phyloP scores from a whole-genome alignment of 2,113 vertebrate genomes.

The Phyllopteryx taeniolatus region DNA sequence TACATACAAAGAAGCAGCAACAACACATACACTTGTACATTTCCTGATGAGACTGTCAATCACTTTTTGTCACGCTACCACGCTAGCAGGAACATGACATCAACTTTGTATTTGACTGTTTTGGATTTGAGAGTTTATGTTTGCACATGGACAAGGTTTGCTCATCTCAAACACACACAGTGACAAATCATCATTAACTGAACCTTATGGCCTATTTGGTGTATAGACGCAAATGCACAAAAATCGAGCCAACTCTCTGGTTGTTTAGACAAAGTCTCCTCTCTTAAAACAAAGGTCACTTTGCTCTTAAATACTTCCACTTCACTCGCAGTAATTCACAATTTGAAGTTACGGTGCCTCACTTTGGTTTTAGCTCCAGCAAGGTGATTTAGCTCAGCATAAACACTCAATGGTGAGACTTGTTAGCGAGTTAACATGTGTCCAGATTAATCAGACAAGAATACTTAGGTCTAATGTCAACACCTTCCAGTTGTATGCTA shows the following conservation, averaged over 20 bases:
- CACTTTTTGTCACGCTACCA: neutral
- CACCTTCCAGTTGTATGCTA: too few species aligned
- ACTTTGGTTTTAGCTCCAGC: neutral
- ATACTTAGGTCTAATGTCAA: neutral
- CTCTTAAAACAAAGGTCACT: neutral
- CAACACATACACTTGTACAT: neutral
- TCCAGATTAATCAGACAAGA: neutral
- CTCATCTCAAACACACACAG: neutral
- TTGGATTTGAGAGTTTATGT: neutral
- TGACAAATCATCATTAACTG: neutral
- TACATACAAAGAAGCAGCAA: constrained; percentile 9
- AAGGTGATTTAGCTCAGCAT: neutral
- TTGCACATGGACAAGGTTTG: neutral
- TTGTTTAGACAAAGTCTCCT: neutral
- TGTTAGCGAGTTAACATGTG: neutral
- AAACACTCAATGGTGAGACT: neutral
- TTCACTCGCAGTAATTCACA: neutral
- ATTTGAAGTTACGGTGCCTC: neutral
- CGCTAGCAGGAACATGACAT: neutral
- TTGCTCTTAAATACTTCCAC: neutral
- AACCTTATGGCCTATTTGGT: neutral
- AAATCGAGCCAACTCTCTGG: neutral
- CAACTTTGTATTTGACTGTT: neutral
- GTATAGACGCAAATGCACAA: neutral
- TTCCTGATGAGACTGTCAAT: neutral